phyloP scores from a whole-genome alignment of 1,140 invertebrate species.

The Callitettix versicolor region DNA sequence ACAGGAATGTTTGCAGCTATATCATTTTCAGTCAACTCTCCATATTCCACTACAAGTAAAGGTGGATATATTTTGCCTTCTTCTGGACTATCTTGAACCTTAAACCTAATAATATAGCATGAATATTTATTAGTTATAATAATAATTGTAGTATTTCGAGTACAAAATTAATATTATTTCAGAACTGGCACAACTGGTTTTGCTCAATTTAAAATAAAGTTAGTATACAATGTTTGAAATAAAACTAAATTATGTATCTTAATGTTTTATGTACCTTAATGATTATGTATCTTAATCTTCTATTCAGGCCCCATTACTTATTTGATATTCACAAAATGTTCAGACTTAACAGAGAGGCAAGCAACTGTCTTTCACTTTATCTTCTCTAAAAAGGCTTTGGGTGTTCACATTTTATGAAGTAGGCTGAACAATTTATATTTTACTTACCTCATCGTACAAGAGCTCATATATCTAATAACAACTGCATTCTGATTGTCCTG shows the following conservation, averaged over 20 bases:
- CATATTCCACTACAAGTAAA: constrained; percentile 43
- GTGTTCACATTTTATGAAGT: not conserved
- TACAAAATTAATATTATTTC: constrained; percentile 26
- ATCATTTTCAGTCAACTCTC: constrained; percentile 37
- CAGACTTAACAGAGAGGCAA: too few species aligned
- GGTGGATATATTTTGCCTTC: constrained; percentile 47
- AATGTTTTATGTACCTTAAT: too few species aligned
- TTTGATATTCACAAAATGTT: too few species aligned
- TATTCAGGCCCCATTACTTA: too few species aligned
- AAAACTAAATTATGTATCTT: too few species aligned
- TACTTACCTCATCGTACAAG: constrained; percentile 27
- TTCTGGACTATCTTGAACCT: constrained; percentile 35
- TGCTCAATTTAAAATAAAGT: too few species aligned
- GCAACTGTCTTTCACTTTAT: too few species aligned
- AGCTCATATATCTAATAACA: constrained; percentile 34
- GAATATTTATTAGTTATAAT: constrained; percentile 15
- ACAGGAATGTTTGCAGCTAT: constrained; percentile 35
- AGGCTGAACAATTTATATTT: not conserved
- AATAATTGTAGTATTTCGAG: constrained; percentile 21
- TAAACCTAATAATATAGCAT: constrained; percentile 34
- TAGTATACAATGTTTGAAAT: too few species aligned
- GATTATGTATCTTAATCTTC: too few species aligned
- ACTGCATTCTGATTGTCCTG: constrained; percentile 22
- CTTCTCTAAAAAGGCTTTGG: too few species aligned
- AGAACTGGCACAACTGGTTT: not conserved